Evolutionary conservation across 2,888 invertebrate genomes (phyloP).

Genomic region (Epirrhoe alternata): DNA sequence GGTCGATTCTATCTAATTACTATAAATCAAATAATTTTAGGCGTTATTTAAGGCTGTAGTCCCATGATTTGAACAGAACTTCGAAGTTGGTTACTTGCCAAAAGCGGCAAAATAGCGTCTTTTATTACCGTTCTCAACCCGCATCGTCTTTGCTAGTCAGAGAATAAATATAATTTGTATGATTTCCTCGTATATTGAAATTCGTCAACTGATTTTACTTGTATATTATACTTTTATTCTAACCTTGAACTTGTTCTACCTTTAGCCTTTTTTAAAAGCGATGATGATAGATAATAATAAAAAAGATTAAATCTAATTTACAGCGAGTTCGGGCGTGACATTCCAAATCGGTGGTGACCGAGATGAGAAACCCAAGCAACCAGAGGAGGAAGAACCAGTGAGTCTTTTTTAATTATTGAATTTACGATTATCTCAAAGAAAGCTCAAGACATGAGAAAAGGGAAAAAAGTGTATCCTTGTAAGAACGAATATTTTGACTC

Average conservation of each 20-base stretch:
- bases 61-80: background rate
- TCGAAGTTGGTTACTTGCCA: background rate
- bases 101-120: background rate
- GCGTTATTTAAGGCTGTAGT: background rate
- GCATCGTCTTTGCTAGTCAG: background rate
- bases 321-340: constrained; percentile 86
- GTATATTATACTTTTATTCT: background rate
- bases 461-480: background rate
- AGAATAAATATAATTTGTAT: background rate
- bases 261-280: constrained; percentile 4
- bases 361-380: constrained; percentile 84
- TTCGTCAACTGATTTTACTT: background rate
- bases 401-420: constrained; percentile 49
- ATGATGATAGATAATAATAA: constrained; percentile 16
- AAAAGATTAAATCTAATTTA: constrained; percentile 43
- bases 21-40: background rate
- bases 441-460: background rate
- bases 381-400: constrained; percentile 84
- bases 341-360: constrained; percentile 89
- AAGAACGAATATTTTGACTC: too few species aligned
- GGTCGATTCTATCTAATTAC: background rate
- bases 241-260: background rate
- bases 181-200: background rate
- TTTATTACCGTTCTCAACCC: background rate
- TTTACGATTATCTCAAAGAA: background rate